Evolutionary conservation across 2,797 vertebrate genomes (phyloP), one percentile per base, ranked within the genome.

Genomic region (Scolopax bukidnonensis): DNA sequence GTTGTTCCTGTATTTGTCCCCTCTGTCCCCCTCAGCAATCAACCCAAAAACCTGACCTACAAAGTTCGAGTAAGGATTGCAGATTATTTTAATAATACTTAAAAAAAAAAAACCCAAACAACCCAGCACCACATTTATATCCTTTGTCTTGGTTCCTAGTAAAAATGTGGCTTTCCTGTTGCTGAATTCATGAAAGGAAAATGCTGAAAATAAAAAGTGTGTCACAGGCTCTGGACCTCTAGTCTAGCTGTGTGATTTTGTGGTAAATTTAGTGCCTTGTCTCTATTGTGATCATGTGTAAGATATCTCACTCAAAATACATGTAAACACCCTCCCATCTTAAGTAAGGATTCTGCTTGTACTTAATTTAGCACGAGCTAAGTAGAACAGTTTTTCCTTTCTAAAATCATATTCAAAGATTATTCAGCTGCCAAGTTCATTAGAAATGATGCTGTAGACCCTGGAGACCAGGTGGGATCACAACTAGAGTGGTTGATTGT

Each of bases 391-490:
- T 33, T 32, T 68, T 67, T 93, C 45, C 28, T 32, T 56, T 10
- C 36, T 59, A 20, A 82, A 93, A 60, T 79, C 6, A 10, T 57
- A 78, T 87, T 82, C 2, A 10, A 77, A 92, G 57, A 65, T 73
- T 67, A 67, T 82, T 87, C 48, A 79, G 38, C 59, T 94, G 43
- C 32, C 33, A 61, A 32, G 13, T 89, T 95, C 81, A 77, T 95
- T 94, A 84, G 16, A 78, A 76, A 6, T 74, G 47, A 76, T 69
- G 7, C 30, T 47, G 6, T 73, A 89, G n/a, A 50, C 54, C 21
- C 74, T 33, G 30, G 84, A 93, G 78, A 91, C 54, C 75, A 85
- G 70, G 67, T 93, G 91, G 64, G 40, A 93, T 89, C 51, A 30
- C 48, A 79, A 33, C 43, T 79, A 21, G 32, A 84, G 70, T 70